Evolutionary conservation across 2,797 vertebrate species (phyloP).

Genomic region (Poecilia velifera): DNA sequence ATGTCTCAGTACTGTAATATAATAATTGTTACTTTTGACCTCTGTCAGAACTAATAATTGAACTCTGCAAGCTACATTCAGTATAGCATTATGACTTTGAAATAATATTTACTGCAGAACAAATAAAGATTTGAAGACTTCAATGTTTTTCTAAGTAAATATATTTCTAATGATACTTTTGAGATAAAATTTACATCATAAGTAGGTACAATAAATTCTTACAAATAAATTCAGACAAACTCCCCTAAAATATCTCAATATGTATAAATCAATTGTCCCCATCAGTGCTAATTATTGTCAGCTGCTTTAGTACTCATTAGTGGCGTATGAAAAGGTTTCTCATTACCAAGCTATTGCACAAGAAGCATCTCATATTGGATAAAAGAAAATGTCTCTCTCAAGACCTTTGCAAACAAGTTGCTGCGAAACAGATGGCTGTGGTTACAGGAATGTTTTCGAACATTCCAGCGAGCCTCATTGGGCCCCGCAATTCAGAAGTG

Average conservation of each 20-base stretch:
- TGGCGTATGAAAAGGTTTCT: neutral
- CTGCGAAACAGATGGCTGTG: neutral
- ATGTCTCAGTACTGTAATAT: neutral
- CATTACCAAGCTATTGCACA: neutral
- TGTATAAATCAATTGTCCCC: neutral
- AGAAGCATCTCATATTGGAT: neutral
- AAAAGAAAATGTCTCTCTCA: neutral
- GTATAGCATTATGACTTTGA: neutral
- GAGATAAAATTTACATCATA: neutral
- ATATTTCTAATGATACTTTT: neutral
- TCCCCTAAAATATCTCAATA: neutral
- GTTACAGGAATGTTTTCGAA: neutral
- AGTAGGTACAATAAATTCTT: neutral
- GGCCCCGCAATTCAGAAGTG: neutral
- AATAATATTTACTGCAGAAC: neutral
- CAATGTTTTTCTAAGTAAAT: neutral
- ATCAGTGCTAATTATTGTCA: neutral
- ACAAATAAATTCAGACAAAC: neutral
- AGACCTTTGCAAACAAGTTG: neutral
- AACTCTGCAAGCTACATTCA: neutral
- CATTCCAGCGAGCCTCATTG: neutral
- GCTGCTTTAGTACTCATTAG: neutral
- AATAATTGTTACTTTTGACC: neutral
- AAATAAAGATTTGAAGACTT: neutral
- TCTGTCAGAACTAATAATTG: neutral